These are phyloP conservation scores for Celastrina argiolus DNA, from an alignment of 2,888 invertebrate species.

Conservation along the genomic window DNA sequence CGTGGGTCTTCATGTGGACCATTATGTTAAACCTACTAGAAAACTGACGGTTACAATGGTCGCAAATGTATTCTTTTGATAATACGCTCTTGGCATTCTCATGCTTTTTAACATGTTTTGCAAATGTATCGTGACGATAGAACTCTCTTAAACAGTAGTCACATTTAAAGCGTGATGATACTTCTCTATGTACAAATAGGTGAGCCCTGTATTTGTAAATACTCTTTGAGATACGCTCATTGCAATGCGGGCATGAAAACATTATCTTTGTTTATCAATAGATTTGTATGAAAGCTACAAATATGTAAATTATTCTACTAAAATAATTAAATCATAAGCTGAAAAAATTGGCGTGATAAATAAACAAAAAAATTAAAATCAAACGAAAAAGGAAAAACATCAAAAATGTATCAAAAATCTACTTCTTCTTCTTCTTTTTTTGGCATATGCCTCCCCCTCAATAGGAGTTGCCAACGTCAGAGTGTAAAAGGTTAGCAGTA, in stretches of 20 bases:
- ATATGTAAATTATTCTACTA: neutral
- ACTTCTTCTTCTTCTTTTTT: neutral
- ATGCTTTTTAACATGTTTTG: constrained; percentile 40
- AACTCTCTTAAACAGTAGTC: constrained; percentile 46
- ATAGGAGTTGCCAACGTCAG: no score
- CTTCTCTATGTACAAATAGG: constrained; percentile 48
- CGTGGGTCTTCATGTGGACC: neutral
- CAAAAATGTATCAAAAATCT: neutral
- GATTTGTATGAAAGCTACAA: neutral
- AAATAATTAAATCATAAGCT: neutral
- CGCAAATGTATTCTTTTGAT: neutral
- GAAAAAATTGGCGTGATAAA: neutral
- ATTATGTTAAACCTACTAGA: neutral
- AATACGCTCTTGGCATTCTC: neutral
- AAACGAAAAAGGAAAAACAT: neutral
- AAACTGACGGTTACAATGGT: neutral
- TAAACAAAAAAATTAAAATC: neutral
- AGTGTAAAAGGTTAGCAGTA: no score
- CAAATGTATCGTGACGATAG: constrained; percentile 48
- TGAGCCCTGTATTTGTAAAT: constrained; percentile 44
- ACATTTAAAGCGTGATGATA: constrained; percentile 47
- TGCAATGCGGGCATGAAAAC: constrained; percentile 43
- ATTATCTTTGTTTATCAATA: neutral
- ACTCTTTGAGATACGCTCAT: constrained; percentile 42
- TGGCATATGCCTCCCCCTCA: no score